Evolutionary conservation across 1,140 invertebrate genomes (phyloP).

Genomic region (Mercenaria mercenaria): DNA sequence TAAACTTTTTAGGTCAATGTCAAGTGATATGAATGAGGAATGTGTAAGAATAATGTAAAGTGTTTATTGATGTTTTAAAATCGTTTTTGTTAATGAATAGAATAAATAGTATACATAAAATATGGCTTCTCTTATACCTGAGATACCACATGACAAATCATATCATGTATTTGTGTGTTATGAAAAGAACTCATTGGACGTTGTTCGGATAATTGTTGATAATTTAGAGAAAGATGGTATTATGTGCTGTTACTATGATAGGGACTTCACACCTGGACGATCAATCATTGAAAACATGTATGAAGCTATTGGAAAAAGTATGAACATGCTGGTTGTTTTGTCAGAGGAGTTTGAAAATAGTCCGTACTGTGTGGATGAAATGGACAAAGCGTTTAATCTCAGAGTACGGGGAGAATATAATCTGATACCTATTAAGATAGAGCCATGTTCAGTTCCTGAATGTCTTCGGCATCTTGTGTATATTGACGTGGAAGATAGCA

Average conservation of each 20-base stretch:
- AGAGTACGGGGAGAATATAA: not conserved
- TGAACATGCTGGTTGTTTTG: constrained; percentile 5
- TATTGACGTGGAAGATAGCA: constrained; percentile 11
- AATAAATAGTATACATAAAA: too few relatives aligned
- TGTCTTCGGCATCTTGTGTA: not conserved
- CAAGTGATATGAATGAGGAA: too few relatives aligned
- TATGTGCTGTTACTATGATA: not conserved
- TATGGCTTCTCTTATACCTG: not conserved
- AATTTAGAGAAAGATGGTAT: constrained; percentile 21
- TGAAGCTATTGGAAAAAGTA: not conserved
- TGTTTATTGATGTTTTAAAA: not conserved
- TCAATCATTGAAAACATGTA: constrained; percentile 20
- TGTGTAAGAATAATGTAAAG: too few relatives aligned
- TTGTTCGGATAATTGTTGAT: not conserved
- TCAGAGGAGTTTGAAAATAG: constrained; percentile 40
- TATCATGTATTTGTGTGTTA: constrained; percentile 47
- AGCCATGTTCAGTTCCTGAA: constrained; percentile 7
- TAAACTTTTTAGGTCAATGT: too few relatives aligned
- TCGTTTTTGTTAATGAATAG: not conserved
- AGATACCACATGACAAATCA: not conserved
- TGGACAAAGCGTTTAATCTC: not conserved
- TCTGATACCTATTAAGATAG: constrained; percentile 22
- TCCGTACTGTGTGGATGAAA: not conserved
- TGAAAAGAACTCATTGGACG: not conserved
- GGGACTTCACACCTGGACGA: not conserved